Percentiles rank a stretch among this genome's conserved stretches.
These are phyloP conservation scores for Eulemur rubriventer DNA, from an alignment of 2,797 vertebrate species.

Conservation along the genomic window DNA sequence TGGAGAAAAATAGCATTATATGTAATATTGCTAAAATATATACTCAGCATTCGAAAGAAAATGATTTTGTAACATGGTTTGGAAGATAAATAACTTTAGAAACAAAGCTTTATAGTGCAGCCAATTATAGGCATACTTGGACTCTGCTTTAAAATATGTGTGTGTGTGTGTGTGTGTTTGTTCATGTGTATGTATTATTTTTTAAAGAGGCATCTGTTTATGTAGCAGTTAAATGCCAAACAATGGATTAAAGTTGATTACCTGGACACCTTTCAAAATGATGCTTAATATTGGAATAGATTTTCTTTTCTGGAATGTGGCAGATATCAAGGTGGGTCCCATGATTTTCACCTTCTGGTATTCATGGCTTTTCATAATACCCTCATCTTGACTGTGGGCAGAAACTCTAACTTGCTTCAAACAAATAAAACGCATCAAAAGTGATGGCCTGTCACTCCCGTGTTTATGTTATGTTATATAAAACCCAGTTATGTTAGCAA, in stretches of 20 bases:
- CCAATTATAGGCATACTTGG: neutral
- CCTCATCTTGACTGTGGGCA: neutral
- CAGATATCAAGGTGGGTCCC: neutral
- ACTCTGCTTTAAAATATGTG: neutral
- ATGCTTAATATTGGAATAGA: neutral
- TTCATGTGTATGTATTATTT: neutral
- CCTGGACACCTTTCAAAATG: neutral
- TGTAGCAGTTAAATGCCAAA: neutral
- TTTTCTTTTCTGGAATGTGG: neutral
- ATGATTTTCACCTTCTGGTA: neutral
- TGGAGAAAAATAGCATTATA: neutral
- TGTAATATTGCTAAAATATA: constrained; percentile 3
- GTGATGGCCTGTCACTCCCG: neutral
- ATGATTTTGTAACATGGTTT: neutral
- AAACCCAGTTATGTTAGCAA: neutral
- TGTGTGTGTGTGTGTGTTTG: neutral
- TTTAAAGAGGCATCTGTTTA: neutral
- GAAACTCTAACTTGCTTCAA: neutral
- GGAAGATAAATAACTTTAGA: constrained; percentile 4
- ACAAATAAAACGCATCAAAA: neutral
- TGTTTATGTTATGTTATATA: neutral
- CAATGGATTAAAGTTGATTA: neutral
- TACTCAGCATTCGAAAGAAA: constrained; percentile 41
- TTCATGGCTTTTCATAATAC: neutral
- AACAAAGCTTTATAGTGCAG: neutral